These are phyloP conservation scores for Semibalanus balanoides DNA, from an alignment of 1,140 invertebrate genomes.

Conservation along the genomic window DNA sequence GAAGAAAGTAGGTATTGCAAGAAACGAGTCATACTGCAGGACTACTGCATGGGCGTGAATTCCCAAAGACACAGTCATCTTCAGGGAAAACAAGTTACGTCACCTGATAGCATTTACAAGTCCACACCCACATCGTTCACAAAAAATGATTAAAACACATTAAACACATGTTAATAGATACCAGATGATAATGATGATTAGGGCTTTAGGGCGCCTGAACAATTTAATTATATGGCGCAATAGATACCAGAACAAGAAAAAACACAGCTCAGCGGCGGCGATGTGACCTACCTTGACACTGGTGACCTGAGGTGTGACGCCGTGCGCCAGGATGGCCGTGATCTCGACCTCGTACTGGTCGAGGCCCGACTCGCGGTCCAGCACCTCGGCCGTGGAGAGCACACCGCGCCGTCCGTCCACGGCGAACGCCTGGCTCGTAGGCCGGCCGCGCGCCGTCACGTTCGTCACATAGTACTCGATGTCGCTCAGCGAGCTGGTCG, in stretches of 20 bases:
- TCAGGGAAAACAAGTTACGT: no score
- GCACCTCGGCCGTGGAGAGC: conserved; percentile 60
- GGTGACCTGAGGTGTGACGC: conserved; percentile 4
- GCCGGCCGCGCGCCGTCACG: conserved; percentile 53
- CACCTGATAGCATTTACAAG: no score
- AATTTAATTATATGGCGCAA: no score
- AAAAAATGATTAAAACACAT: no score
- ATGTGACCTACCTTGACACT: not conserved
- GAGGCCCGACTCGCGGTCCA: conserved; percentile 68
- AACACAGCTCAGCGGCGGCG: not conserved
- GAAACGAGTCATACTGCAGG: no score
- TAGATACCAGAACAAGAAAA: not conserved
- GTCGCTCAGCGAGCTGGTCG: conserved; percentile 28
- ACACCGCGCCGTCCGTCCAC: conserved; percentile 79
- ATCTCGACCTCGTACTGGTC: conserved; percentile 67
- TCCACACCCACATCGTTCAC: no score
- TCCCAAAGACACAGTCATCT: no score
- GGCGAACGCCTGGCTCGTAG: conserved; percentile 69
- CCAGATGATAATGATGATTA: no score
- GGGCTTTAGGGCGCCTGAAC: no score
- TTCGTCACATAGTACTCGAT: conserved; percentile 87
- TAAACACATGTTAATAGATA: no score
- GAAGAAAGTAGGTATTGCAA: no score
- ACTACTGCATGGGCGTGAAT: no score
- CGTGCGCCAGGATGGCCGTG: conserved; percentile 51